Conservation (phyloP, 2,888 invertebrate genomes). For the Synergus itoensis region DNA sequence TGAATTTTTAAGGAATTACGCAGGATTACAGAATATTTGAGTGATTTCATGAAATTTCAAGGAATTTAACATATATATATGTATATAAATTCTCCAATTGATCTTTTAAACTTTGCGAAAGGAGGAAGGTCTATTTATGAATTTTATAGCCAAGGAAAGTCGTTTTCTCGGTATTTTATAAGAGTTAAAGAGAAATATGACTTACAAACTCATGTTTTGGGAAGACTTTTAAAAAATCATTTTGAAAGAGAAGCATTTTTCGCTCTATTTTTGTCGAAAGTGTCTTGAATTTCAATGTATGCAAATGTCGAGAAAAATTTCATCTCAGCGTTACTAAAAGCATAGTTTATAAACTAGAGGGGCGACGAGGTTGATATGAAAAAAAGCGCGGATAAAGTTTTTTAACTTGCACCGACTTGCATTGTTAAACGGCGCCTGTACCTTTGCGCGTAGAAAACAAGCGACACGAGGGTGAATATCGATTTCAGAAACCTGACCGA, state of each 20-base stretch:
- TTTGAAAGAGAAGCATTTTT: constrained; percentile 21
- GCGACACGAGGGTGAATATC: constrained; percentile 46
- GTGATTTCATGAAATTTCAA: no score
- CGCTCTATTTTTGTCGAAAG: constrained; percentile 10
- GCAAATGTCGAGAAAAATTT: constrained; percentile 32
- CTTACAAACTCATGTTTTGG: background rate
- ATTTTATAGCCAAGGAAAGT: background rate
- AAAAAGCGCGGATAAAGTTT: constrained; percentile 12
- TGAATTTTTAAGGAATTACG: no score
- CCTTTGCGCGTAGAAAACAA: constrained; percentile 40
- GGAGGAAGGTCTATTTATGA: background rate
- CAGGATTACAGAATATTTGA: no score
- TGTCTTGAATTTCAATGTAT: constrained; percentile 31
- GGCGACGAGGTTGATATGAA: constrained; percentile 26
- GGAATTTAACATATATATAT: no score
- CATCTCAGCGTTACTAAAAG: constrained; percentile 34
- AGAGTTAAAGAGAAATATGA: background rate
- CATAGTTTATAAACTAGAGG: constrained; percentile 23
- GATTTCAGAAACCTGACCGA: constrained; percentile 49
- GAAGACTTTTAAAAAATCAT: constrained; percentile 5
- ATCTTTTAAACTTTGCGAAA: background rate
- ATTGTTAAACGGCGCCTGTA: constrained; percentile 39
- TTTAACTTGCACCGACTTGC: constrained; percentile 40
- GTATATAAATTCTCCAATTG: background rate
- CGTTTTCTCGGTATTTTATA: background rate